phyloP scores from a whole-genome alignment of 1,140 invertebrate species.

The Streblospio benedicti region DNA sequence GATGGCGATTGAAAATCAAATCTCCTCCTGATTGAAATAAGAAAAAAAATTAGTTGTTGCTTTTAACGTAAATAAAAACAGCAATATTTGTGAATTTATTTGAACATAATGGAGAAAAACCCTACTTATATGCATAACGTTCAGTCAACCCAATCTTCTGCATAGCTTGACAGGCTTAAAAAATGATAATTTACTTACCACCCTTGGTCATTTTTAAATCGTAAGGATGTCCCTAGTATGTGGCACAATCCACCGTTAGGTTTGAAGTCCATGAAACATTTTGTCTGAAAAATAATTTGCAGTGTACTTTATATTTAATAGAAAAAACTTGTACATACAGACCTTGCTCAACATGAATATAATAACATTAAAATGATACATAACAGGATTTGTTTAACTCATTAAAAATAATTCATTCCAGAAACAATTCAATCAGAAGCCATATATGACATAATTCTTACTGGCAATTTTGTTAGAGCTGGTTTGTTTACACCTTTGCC shows the following conservation, averaged over 20 bases:
- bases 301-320: too few species aligned
- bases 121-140: conserved; percentile 56
- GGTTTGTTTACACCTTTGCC: conserved; percentile 87
- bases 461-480: conserved; percentile 50
- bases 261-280: conserved; percentile 91
- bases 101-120: conserved; percentile 3
- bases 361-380: too few species aligned
- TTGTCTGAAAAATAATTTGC: conserved; percentile 59
- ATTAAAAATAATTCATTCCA: not conserved
- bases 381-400: not conserved
- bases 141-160: conserved; percentile 70
- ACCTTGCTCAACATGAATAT: too few species aligned
- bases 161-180: conserved; percentile 3
- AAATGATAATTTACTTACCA: conserved; percentile 52
- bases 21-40: conserved; percentile 33
- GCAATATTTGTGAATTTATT: not conserved
- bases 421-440: not conserved
- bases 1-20: conserved; percentile 68
- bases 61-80: not conserved
- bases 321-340: too few species aligned
- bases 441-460: conserved; percentile 28
- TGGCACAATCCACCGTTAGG: conserved; percentile 83
- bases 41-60: conserved; percentile 15
- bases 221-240: conserved; percentile 84
- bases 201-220: conserved; percentile 89